Evolutionary conservation across 1,140 invertebrate genomes (phyloP).

Genomic region (Rhagoletis pomonella): DNA sequence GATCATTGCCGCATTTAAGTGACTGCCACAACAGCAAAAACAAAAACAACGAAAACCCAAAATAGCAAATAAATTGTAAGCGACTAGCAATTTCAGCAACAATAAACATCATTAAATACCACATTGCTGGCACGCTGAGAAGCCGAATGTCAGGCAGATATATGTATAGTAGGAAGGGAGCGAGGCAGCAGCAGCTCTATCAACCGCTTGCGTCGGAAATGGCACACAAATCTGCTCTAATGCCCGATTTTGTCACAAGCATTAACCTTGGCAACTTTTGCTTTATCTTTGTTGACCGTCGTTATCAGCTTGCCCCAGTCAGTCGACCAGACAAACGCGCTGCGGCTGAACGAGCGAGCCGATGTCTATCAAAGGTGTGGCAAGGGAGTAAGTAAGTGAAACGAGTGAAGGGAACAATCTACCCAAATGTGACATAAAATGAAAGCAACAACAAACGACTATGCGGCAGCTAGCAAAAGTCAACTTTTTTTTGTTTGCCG

Average conservation of each 20-base stretch:
- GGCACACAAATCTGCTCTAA: slow-evolving; percentile 41
- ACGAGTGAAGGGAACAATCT: neutral
- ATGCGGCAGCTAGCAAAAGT: slow-evolving; percentile 12
- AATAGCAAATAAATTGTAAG: slow-evolving; percentile 15
- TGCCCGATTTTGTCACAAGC: slow-evolving; percentile 42
- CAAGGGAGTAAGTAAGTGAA: neutral
- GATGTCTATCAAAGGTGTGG: too few relatives aligned
- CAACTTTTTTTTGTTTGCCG: slow-evolving; percentile 14
- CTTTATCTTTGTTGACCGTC: slow-evolving; percentile 21
- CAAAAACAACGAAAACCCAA: neutral
- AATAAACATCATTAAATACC: slow-evolving; percentile 34
- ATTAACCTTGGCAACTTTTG: slow-evolving; percentile 50
- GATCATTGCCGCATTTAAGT: slow-evolving; percentile 42
- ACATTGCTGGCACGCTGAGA: neutral
- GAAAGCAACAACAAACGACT: neutral
- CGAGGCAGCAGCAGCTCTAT: neutral
- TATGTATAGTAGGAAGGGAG: too few relatives aligned
- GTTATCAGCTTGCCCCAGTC: slow-evolving; percentile 20
- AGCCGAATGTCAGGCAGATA: neutral
- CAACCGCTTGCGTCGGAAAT: neutral
- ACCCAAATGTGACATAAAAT: neutral
- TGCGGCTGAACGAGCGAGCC: neutral
- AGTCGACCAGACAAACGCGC: neutral
- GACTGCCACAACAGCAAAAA: neutral
- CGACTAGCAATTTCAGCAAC: slow-evolving; percentile 27